Evolutionary conservation across 2,113 vertebrate species (phyloP).

Genomic region (Percopsis transmontana): DNA sequence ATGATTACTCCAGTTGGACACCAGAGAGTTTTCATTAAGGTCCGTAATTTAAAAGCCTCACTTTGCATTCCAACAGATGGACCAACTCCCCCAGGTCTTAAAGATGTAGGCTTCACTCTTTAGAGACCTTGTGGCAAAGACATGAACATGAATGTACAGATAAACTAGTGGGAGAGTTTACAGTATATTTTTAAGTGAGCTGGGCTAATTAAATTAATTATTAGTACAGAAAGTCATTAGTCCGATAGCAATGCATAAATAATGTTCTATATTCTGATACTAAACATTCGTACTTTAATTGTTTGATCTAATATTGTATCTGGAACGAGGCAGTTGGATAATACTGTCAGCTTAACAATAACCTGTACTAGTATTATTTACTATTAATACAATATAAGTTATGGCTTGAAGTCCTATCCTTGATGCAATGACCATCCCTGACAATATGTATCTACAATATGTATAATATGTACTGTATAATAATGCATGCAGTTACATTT

Average conservation of each 20-base stretch:
- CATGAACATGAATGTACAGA: slow-evolving; percentile 39
- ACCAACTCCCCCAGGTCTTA: slow-evolving; percentile 84
- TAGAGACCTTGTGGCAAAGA: slow-evolving; percentile 39
- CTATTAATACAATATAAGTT: too few relatives aligned
- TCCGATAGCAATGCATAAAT: not conserved
- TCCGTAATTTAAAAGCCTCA: slow-evolving; percentile 96
- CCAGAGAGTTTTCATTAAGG: slow-evolving; percentile 94
- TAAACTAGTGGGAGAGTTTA: slow-evolving; percentile 12
- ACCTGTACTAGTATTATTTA: too few relatives aligned
- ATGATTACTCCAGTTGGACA: slow-evolving; percentile 97
- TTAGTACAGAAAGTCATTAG: slow-evolving; percentile 12
- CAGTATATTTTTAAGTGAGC: too few relatives aligned
- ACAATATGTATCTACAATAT: too few relatives aligned
- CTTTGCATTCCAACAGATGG: slow-evolving; percentile 87
- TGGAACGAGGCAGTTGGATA: not conserved
- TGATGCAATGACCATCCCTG: too few relatives aligned
- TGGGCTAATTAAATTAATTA: slow-evolving; percentile 7
- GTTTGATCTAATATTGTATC: not conserved
- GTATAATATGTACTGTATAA: too few relatives aligned
- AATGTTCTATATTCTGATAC: not conserved
- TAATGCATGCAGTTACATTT: too few relatives aligned
- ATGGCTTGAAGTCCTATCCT: too few relatives aligned
- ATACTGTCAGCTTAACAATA: not conserved
- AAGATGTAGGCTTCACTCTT: slow-evolving; percentile 79
- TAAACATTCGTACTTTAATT: not conserved